These are phyloP conservation scores for Mastacembelus armatus DNA, from an alignment of 2,797 vertebrate species.

Conservation along the genomic window DNA sequence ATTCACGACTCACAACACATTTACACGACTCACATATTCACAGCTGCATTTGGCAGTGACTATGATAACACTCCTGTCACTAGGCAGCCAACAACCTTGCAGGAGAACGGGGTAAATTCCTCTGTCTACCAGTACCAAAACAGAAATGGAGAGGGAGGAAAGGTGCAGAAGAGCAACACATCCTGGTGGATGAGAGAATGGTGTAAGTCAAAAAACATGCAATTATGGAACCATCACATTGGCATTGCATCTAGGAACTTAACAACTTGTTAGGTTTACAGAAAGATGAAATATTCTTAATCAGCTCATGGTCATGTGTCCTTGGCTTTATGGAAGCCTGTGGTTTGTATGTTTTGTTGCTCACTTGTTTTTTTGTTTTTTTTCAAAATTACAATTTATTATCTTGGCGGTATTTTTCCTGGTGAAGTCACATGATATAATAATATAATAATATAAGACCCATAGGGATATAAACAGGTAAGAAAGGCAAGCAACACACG, in stretches of 20 bases:
- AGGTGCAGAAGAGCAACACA: neutral
- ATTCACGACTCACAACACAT: no score
- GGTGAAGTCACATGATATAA: neutral
- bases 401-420: neutral
- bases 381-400: neutral
- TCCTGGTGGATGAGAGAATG: neutral
- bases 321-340: no score
- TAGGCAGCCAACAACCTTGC: neutral
- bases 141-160: neutral
- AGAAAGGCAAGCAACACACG: neutral
- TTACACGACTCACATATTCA: no score
- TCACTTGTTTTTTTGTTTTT: slow-evolving; percentile 1
- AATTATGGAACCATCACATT: no score
- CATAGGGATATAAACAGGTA: neutral
- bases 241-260: no score
- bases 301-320: no score
- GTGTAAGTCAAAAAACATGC: no score
- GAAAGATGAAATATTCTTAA: no score
- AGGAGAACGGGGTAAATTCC: neutral
- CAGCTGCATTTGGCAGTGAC: neutral
- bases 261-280: no score
- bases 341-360: neutral
- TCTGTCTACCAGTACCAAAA: neutral
- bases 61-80: neutral
- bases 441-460: neutral